Conservation (phyloP, 2,113 vertebrate species). For the Tenrec ecaudatus region DNA sequence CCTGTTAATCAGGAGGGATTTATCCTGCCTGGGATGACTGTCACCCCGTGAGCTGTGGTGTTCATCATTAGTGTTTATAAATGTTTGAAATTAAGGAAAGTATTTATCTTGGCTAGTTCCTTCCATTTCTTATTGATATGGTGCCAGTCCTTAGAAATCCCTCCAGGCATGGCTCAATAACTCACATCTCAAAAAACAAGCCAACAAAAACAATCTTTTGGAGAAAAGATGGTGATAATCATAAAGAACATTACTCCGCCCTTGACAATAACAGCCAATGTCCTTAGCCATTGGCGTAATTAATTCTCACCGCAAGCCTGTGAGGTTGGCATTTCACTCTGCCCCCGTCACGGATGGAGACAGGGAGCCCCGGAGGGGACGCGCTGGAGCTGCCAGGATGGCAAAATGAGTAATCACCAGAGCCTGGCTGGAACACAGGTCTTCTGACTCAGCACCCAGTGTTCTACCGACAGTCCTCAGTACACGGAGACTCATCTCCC, state of each 20-base stretch:
- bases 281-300: not conserved
- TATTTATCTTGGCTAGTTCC: slow-evolving; percentile 39
- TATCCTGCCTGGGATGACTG: not conserved
- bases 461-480: not conserved
- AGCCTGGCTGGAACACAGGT: not conserved
- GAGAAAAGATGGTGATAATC: slow-evolving; percentile 38
- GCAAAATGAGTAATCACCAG: not conserved
- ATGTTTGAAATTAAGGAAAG: not conserved
- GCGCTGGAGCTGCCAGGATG: not conserved
- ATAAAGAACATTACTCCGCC: slow-evolving; percentile 43
- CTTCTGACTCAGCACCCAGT: not conserved
- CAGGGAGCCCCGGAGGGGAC: not conserved
- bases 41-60: not conserved
- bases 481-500: not conserved
- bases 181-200: slow-evolving; percentile 31
- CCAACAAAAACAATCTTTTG: not conserved
- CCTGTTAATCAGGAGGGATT: not conserved
- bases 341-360: not conserved
- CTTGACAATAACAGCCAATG: not conserved
- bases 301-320: not conserved
- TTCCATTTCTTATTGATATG: not conserved
- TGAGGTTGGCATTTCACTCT: not conserved
- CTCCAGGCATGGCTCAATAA: slow-evolving; percentile 31
- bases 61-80: not conserved
- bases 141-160: slow-evolving; percentile 19